Evolutionary conservation across 2,113 vertebrate species (phyloP), one percentile per base, ranked within the genome.

Genomic region (Apistogramma diplotaenia): DNA sequence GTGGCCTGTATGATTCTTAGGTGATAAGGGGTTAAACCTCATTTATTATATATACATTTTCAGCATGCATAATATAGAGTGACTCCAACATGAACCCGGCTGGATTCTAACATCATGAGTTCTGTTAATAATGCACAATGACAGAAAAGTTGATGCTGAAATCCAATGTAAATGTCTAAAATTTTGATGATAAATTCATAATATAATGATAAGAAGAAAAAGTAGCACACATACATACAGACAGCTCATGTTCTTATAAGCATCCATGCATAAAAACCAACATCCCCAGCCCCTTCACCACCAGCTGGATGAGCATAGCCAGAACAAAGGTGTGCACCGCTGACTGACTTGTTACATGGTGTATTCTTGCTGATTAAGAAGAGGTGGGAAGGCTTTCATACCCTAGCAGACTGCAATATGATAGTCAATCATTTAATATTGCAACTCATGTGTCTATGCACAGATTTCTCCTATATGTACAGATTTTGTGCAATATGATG

Each of bases 101-200:
- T 15, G 56, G 74, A 58, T 54, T 59, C 51, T n/a, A 13, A 40
- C 13, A 79, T 55, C 43, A 51, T 56, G 25, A 7, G 21, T 19
- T 9, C 1, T 37, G 3, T 87, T 77, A 86, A 90, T 88, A 82
- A 87, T 88, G 70, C 43, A 85, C 4, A 55, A 61, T 3, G 18
- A 59, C 12, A 13, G 49, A 2, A 37, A 29, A 73, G 73, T 37
- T 56, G 2, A 76, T 13, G 55, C 35, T 46, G 3, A 53, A 82
- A 72, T 70, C 43, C 0, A 49, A 49, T 74, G 75, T 23, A 73
- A 85, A 82, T 61, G 15, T 77, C 25, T 90, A 35, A 87, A 91
- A 79, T 67, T 87, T 89, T 76, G 55, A 89, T 72, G 70, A 59
- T 4, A 15, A 85, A 86, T 59, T 60, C 74, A 81, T 61, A 61